These are phyloP conservation scores for Rhizoglyphus robini DNA, from an alignment of 1,140 invertebrate species.

Conservation along the genomic window DNA sequence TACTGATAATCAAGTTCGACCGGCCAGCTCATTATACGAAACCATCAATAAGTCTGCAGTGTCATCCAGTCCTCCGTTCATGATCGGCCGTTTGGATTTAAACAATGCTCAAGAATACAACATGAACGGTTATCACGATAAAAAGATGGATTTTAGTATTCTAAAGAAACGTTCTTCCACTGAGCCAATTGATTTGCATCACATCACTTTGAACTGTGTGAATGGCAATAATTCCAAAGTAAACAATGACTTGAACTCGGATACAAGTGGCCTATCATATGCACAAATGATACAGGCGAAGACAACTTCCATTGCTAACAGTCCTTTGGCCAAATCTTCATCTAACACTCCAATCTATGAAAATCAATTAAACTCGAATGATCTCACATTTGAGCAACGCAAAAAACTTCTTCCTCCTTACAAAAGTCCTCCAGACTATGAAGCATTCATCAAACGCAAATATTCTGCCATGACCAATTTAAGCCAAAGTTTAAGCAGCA, in stretches of 20 bases:
- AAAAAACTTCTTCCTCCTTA: constrained; percentile 19
- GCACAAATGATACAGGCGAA: no score
- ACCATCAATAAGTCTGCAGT: neutral
- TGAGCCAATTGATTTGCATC: constrained; percentile 13
- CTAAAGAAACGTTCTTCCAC: neutral
- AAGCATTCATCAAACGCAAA: constrained; percentile 17
- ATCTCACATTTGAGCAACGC: constrained; percentile 18
- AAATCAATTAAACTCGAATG: constrained; percentile 12
- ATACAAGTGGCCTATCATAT: no score
- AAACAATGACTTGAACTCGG: neutral
- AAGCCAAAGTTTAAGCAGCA: constrained; percentile 9
- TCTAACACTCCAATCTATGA: neutral
- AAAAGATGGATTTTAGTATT: neutral
- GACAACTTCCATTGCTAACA: neutral
- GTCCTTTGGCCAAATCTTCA: neutral
- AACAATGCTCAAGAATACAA: neutral
- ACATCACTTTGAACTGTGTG: neutral
- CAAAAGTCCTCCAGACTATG: constrained; percentile 19
- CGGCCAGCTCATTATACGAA: neutral
- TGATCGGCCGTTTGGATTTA: neutral
- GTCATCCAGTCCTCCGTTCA: neutral
- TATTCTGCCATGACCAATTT: neutral
- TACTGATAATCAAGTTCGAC: no score
- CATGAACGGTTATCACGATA: neutral
- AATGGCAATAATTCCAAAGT: neutral